Evolutionary conservation across 2,797 vertebrate species (phyloP), one percentile per base, ranked within the genome.

Genomic region (Florisuga fusca): DNA sequence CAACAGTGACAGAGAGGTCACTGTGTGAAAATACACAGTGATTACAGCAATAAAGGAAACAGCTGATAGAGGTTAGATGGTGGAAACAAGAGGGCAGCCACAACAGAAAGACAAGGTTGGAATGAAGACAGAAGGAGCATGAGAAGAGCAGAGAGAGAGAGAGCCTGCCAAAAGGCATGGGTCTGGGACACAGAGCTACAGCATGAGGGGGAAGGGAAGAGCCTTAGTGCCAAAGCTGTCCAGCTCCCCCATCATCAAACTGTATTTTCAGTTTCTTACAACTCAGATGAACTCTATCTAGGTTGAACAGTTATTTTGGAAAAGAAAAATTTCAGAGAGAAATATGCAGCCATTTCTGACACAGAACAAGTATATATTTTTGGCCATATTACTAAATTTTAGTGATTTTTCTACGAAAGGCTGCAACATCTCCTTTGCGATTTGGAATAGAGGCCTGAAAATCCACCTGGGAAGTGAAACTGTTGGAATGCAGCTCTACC

Each of bases 31-130:
- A 96, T 67, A 93, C 87, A 76, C 78, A 88, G 92, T 33, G 0
- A 95, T 95, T 95, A 97, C 63, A 1, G 92, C 86, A 96, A 92
- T 94, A 93, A 97, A 95, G 88, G 94, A 94, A 96, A 94, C 92
- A 95, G 94, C 92, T 92, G 94, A 95, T 82, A 67, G 86, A 87
- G 88, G 94, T 96, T 89, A 95, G 87, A 58, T 46, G 77, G 45
- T 90, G 80, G 88, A 91, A 96, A 84, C 63, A 84, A 93, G 80
- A 79, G 86, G 91, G 90, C 94, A 95, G 77, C 51, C 68, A 62
- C 73, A 75, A 87, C 88, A 94, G 88, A 94, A 94, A 92, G 90
- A 73, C 63, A 71, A 84, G 80, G 77, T 50, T 95, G 92, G 74
- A 90, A 90, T 25, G 71, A 91, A 94, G 93, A 78, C 74, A 90